These are phyloP conservation scores for Oncorhynchus nerka DNA, from an alignment of 2,113 vertebrate genomes.

Conservation along the genomic window DNA sequence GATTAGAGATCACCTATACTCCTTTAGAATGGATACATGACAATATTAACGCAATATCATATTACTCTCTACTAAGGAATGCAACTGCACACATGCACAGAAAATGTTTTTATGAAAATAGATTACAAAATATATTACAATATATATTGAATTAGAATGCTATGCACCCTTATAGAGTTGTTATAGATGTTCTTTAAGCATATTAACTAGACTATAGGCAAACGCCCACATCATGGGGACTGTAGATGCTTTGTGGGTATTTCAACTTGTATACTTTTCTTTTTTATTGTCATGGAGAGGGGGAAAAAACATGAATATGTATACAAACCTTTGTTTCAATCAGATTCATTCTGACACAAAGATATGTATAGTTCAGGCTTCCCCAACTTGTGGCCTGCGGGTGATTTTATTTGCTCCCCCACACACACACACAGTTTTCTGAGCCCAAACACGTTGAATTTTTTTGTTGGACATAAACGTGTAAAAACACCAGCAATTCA, in stretches of 20 bases:
- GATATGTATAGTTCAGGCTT: conserved; percentile 69
- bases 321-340: conserved; percentile 74
- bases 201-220: conserved; percentile 70
- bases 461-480: too few relatives aligned
- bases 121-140: conserved; percentile 74
- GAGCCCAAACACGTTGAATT: too few relatives aligned
- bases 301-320: conserved; percentile 72
- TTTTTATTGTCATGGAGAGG: conserved; percentile 71
- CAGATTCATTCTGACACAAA: conserved; percentile 74
- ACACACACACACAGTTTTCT: too few relatives aligned
- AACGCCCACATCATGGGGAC: conserved; percentile 72
- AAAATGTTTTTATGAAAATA: conserved; percentile 81
- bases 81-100: conserved; percentile 83
- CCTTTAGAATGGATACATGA: conserved; percentile 80
- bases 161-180: conserved; percentile 83
- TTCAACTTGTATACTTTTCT: conserved; percentile 66
- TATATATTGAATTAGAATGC: conserved; percentile 82
- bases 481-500: too few relatives aligned
- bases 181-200: conserved; percentile 81
- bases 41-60: conserved; percentile 82
- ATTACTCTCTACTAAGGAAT: conserved; percentile 83
- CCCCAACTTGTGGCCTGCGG: too few relatives aligned
- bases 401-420: too few relatives aligned
- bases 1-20: conserved; percentile 78
- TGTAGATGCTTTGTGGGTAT: conserved; percentile 78